Percentiles rank a stretch among this genome's conserved stretches.
Evolutionary conservation across 64 coral and sea anemone species (phyloP).

Genomic region (Porites lutea): DNA sequence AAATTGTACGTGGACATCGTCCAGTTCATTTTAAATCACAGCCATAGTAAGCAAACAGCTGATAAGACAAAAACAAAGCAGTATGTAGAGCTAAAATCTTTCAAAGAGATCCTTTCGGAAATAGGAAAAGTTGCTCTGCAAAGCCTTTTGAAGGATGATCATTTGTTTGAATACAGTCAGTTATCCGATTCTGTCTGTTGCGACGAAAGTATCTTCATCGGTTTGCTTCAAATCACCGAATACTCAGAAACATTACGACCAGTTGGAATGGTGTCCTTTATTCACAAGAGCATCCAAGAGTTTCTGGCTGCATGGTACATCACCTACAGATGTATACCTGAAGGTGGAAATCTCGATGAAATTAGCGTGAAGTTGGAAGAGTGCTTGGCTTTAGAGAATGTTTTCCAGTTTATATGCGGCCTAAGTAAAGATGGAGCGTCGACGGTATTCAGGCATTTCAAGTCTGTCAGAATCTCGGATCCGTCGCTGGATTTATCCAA

Average conservation of each 20-base stretch:
- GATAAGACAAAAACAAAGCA: too few species aligned
- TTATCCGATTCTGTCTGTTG: conserved; percentile 1
- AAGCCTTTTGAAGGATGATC: neutral
- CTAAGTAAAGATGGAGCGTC: neutral
- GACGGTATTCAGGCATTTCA: neutral
- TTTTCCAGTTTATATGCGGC: conserved; percentile 32
- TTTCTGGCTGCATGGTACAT: conserved; percentile 20
- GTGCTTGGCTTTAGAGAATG: conserved; percentile 6
- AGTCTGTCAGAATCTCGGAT: neutral
- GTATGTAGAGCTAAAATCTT: neutral
- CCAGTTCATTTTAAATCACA: neutral
- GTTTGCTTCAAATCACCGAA: neutral
- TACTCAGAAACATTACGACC: neutral
- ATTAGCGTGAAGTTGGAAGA: neutral
- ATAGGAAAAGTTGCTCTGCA: conserved; percentile 19
- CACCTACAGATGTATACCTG: conserved; percentile 5
- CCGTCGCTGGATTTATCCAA: neutral
- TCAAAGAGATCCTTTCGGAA: neutral
- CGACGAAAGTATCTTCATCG: neutral
- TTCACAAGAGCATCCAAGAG: conserved; percentile 34
- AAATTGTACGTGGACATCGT: conserved; percentile 2
- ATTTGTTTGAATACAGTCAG: neutral
- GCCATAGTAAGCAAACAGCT: neutral
- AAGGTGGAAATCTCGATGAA: neutral
- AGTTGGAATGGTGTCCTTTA: neutral